phyloP scores from a whole-genome alignment of 2,888 invertebrate genomes.

The Rhagophthalmus giganteus region DNA sequence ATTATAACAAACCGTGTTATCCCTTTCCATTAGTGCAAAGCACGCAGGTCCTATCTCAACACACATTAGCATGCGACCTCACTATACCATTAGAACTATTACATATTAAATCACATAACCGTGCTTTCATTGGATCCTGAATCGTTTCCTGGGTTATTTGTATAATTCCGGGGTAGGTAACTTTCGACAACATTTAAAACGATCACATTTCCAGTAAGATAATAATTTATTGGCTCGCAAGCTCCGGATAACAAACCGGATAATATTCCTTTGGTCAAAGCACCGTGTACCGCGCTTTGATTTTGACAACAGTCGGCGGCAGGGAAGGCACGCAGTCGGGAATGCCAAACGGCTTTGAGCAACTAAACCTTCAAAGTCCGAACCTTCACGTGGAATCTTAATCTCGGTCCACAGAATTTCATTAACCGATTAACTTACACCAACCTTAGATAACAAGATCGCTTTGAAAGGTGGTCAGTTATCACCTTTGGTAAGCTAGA shows the following conservation, averaged over 20 bases:
- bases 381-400: constrained; percentile 44
- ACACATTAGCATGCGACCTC: constrained; percentile 45
- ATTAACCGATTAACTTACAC: constrained; percentile 45
- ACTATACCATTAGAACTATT: constrained; percentile 42
- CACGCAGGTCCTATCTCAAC: constrained; percentile 42
- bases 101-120: constrained; percentile 43
- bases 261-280: constrained; percentile 26
- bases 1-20: constrained; percentile 19
- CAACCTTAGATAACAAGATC: constrained; percentile 14
- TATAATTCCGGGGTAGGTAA: not conserved
- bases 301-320: constrained; percentile 18
- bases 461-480: constrained; percentile 19
- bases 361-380: constrained; percentile 44
- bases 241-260: not conserved
- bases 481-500: constrained; percentile 6
- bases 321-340: constrained; percentile 34
- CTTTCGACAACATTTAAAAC: too few relatives aligned
- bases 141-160: constrained; percentile 21
- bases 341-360: constrained; percentile 42
- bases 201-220: too few relatives aligned
- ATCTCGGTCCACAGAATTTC: constrained; percentile 45
- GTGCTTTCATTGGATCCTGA: constrained; percentile 37
- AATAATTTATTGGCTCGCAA: too few relatives aligned
- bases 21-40: constrained; percentile 29
- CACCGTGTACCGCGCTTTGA: constrained; percentile 10